Percentiles rank a stretch among this genome's conserved stretches.
Evolutionary conservation across 2,113 vertebrate genomes (phyloP).

Genomic region (Elachura formosa): DNA sequence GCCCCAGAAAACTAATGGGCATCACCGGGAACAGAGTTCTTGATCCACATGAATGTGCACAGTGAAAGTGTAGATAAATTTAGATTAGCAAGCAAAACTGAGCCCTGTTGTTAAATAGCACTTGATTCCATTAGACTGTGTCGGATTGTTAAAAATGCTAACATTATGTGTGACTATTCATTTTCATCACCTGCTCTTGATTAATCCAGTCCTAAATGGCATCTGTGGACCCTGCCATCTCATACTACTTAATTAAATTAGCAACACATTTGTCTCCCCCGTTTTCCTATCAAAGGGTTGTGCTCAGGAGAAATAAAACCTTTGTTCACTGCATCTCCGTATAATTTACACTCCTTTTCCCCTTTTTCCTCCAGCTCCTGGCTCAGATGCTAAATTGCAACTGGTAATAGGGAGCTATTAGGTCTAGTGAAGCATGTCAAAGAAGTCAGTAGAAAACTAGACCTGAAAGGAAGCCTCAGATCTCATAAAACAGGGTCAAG

Average conservation of each 20-base stretch:
- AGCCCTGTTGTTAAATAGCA: conserved; percentile 60
- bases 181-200: conserved; percentile 79
- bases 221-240: conserved; percentile 75
- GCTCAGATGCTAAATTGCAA: conserved; percentile 77
- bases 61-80: conserved; percentile 41
- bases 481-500: conserved; percentile 57
- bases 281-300: conserved; percentile 79
- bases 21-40: conserved; percentile 20
- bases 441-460: conserved; percentile 63
- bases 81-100: conserved; percentile 67
- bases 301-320: conserved; percentile 79
- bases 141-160: conserved; percentile 72
- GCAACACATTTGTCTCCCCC: conserved; percentile 79
- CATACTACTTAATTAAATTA: conserved; percentile 85
- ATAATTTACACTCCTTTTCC: conserved; percentile 75
- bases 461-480: conserved; percentile 42
- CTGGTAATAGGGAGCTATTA: conserved; percentile 79
- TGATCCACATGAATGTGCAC: conserved; percentile 51
- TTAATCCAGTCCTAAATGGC: conserved; percentile 76
- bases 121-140: conserved; percentile 69
- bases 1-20: conserved; percentile 49
- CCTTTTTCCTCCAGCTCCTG: conserved; percentile 68
- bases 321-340: conserved; percentile 73
- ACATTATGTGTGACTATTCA: conserved; percentile 77
- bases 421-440: conserved; percentile 71